Percentiles rank a stretch among this genome's conserved stretches.
These are phyloP conservation scores for Manis pentadactyla DNA, from an alignment of 2,797 vertebrate species.

Conservation along the genomic window DNA sequence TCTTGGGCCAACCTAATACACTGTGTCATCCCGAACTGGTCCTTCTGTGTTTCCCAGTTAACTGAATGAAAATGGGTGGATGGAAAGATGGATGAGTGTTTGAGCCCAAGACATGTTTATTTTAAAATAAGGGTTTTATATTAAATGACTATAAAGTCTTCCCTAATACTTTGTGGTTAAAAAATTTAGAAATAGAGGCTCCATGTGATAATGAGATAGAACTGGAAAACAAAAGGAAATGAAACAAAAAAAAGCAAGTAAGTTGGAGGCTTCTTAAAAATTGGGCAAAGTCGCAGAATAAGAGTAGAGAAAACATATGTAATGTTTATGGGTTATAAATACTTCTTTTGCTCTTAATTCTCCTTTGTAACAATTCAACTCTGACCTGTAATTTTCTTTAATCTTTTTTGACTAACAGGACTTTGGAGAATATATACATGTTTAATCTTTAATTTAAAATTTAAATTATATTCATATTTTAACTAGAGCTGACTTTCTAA, in stretches of 20 bases:
- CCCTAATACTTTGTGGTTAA: not conserved
- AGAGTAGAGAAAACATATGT: not conserved
- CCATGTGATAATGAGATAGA: not conserved
- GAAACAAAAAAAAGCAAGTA: not conserved
- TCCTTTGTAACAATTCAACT: not conserved
- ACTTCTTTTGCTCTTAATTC: not conserved
- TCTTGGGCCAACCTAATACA: not conserved
- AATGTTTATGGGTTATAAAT: not conserved
- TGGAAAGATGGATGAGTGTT: not conserved
- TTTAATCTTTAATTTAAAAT: not conserved
- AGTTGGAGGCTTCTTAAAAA: not conserved
- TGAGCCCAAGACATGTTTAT: not conserved
- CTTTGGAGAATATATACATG: not conserved
- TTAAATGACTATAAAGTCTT: not conserved
- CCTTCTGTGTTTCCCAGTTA: not conserved
- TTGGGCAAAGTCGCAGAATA: not conserved
- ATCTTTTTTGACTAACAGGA: not conserved
- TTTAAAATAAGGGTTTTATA: not conserved
- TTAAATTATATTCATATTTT: not conserved
- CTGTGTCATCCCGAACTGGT: not conserved
- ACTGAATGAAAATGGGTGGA: not conserved
- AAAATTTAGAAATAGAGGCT: not conserved
- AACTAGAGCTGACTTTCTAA: not conserved
- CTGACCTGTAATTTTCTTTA: not conserved
- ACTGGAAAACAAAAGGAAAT: not conserved